A percentile compares a stretch with the other conserved stretches of the same genome.
phyloP scores from a whole-genome alignment of 2,888 invertebrate genomes.

The Mythimna loreyi region DNA sequence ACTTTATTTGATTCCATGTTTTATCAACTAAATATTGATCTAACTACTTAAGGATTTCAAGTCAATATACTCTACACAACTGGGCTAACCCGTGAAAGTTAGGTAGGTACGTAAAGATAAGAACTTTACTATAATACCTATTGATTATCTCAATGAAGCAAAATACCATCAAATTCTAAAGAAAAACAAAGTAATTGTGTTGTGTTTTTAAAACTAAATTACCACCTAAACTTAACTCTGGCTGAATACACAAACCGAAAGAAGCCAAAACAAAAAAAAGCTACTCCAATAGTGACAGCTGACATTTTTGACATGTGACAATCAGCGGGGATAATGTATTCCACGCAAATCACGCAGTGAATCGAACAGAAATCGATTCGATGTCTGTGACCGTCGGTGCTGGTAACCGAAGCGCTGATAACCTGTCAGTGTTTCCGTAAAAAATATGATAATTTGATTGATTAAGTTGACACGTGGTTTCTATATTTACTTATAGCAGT shows the following conservation, averaged over 20 bases:
- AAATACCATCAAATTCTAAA: too few relatives aligned
- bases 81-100: not conserved
- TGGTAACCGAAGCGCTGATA: slow-evolving; percentile 17
- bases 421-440: slow-evolving; percentile 26
- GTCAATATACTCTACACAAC: too few relatives aligned
- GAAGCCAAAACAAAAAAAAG: not conserved
- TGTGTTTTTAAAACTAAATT: not conserved
- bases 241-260: too few relatives aligned
- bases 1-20: not conserved
- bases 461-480: slow-evolving; percentile 7
- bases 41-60: too few relatives aligned
- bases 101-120: not conserved
- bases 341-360: slow-evolving; percentile 13
- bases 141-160: too few relatives aligned
- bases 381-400: slow-evolving; percentile 18
- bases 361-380: slow-evolving; percentile 26
- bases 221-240: not conserved
- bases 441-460: slow-evolving; percentile 10
- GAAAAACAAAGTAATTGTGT: too few relatives aligned
- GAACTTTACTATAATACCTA: too few relatives aligned
- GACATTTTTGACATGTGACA: slow-evolving; percentile 9
- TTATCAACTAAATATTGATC: not conserved
- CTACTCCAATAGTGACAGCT: not conserved
- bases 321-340: slow-evolving; percentile 7
- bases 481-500: not conserved